Evolutionary conservation across 2,888 invertebrate genomes (phyloP).

Genomic region (Drosophila histrio): DNA sequence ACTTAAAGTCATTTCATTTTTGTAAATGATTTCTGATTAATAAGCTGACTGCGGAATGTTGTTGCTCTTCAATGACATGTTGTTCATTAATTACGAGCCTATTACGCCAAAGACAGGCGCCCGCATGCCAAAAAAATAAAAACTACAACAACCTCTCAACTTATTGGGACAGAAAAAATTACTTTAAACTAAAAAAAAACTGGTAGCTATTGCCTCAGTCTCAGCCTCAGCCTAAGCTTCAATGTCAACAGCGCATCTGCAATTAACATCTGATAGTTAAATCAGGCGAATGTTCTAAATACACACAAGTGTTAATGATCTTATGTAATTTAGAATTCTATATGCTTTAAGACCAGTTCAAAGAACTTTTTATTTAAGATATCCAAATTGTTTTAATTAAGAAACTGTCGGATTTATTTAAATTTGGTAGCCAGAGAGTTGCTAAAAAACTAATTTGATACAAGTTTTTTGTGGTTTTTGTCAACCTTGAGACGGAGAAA

Average conservation of each 20-base stretch:
- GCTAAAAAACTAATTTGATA: conserved; percentile 40
- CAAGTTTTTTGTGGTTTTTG: conserved; percentile 46
- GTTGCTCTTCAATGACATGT: conserved; percentile 39
- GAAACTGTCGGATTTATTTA: conserved; percentile 52
- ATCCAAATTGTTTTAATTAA: conserved; percentile 35
- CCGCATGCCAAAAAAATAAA: conserved; percentile 55
- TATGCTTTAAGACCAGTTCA: conserved; percentile 44
- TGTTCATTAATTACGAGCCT: conserved; percentile 57
- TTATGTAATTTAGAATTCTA: conserved; percentile 32
- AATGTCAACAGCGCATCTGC: conserved; percentile 59
- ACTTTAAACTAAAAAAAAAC: conserved; percentile 34
- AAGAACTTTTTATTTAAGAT: conserved; percentile 47
- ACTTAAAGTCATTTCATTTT: conserved; percentile 9
- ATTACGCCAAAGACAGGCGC: conserved; percentile 26
- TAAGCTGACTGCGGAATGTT: conserved; percentile 39
- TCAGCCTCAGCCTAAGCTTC: conserved; percentile 17
- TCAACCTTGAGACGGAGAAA: conserved; percentile 37
- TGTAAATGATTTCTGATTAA: conserved; percentile 37
- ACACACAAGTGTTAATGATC: conserved; percentile 47
- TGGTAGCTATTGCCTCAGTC: conserved; percentile 35
- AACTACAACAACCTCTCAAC: not conserved
- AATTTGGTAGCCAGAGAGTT: conserved; percentile 40
- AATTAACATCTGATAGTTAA: conserved; percentile 44
- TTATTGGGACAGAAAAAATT: conserved; percentile 42
- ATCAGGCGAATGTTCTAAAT: conserved; percentile 56